Percentiles rank a stretch among this genome's conserved stretches.
Evolutionary conservation across 2,113 vertebrate genomes (phyloP).

Genomic region (Siniperca chuatsi): DNA sequence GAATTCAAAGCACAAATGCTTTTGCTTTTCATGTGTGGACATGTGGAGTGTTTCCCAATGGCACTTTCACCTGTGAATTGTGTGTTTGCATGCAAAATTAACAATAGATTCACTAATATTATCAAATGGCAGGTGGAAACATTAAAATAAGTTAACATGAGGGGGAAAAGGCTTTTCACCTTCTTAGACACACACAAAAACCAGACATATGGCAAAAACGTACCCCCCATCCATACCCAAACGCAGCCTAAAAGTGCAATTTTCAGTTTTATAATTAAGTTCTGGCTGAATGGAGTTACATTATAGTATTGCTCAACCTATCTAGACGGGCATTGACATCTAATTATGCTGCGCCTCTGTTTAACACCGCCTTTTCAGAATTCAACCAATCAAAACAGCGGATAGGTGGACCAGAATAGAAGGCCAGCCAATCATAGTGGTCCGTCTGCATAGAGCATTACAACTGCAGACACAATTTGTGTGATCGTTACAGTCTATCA

Average conservation of each 20-base stretch:
- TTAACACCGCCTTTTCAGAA: constrained; percentile 14
- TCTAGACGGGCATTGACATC: constrained; percentile 59
- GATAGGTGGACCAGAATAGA: neutral
- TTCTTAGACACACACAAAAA: too few relatives aligned
- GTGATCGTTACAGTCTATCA: constrained; percentile 49
- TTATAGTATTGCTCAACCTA: constrained; percentile 73
- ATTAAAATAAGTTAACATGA: too few relatives aligned
- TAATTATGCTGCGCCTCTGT: neutral
- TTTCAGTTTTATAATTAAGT: neutral
- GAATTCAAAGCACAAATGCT: neutral
- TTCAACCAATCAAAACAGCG: constrained; percentile 66
- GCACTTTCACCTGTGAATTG: neutral
- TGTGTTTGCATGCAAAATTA: neutral
- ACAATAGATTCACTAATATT: neutral
- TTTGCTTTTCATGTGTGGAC: neutral
- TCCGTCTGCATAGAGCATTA: constrained; percentile 36
- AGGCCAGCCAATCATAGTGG: constrained; percentile 69
- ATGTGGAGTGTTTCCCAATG: neutral
- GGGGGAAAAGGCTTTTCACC: too few relatives aligned
- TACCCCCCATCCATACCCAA: too few relatives aligned
- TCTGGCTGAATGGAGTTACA: neutral
- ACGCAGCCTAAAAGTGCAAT: neutral
- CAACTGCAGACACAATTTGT: constrained; percentile 48
- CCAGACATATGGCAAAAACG: too few relatives aligned
- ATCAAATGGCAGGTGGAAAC: neutral